phyloP scores from a whole-genome alignment of 2,888 invertebrate species.

The Amblyteles armatorius region DNA sequence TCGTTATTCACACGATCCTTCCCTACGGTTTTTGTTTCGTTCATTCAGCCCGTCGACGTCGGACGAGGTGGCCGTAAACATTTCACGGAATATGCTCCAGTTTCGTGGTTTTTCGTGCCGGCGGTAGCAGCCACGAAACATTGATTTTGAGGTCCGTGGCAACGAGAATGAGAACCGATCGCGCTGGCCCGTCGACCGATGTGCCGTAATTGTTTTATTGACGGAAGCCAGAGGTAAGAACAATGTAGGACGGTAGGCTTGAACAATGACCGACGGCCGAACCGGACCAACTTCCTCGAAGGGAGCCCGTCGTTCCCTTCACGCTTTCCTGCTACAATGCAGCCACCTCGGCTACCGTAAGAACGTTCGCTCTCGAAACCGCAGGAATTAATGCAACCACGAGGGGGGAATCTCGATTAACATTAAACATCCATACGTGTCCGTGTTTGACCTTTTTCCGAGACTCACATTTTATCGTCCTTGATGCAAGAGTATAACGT shows the following conservation, averaged over 20 bases:
- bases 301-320: slow-evolving; percentile 18
- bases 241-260: slow-evolving; percentile 23
- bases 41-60: slow-evolving; percentile 20
- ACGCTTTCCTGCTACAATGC: slow-evolving; percentile 17
- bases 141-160: neutral
- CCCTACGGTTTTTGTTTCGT: slow-evolving; percentile 11
- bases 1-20: slow-evolving; percentile 1
- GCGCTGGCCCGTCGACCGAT: neutral
- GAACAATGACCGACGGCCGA: slow-evolving; percentile 40
- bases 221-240: slow-evolving; percentile 30
- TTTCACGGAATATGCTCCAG: slow-evolving; percentile 54
- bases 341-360: slow-evolving; percentile 5
- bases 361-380: slow-evolving; percentile 38
- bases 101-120: slow-evolving; percentile 47
- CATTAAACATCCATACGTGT: slow-evolving; percentile 27
- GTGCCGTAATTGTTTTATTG: slow-evolving; percentile 49
- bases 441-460: slow-evolving; percentile 49
- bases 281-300: slow-evolving; percentile 35
- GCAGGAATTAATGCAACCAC: slow-evolving; percentile 40
- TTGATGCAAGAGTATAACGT: slow-evolving; percentile 40
- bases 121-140: too few relatives aligned
- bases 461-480: slow-evolving; percentile 52
- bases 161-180: neutral
- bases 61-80: slow-evolving; percentile 29
- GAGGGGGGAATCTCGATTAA: slow-evolving; percentile 10